These are phyloP conservation scores for Calameuta pallipes DNA, from an alignment of 2,888 invertebrate genomes.

Conservation along the genomic window DNA sequence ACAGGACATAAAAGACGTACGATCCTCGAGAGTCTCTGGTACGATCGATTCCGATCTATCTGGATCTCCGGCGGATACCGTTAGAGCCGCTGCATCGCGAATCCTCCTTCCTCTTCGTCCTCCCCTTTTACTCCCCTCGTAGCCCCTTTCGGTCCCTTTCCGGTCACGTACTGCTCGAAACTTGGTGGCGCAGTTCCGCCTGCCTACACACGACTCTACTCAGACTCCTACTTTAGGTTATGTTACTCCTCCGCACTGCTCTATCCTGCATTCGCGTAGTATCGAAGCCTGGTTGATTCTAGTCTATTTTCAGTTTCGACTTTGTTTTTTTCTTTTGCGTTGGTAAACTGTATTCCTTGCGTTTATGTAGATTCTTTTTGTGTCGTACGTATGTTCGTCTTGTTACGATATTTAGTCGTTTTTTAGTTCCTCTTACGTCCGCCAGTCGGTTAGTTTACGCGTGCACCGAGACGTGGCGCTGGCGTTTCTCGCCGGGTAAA, in stretches of 20 bases:
- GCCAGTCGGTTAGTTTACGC: background rate
- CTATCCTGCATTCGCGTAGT: background rate
- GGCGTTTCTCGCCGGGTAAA: background rate
- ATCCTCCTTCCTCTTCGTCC: background rate
- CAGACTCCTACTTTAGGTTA: background rate
- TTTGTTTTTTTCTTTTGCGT: background rate
- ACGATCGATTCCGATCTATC: background rate
- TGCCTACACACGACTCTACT: background rate
- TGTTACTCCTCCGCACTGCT: background rate
- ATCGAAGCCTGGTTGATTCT: background rate
- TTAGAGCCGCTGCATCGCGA: background rate
- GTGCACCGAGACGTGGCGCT: background rate
- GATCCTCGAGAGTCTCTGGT: constrained; percentile 1
- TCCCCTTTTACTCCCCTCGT: constrained; percentile 9
- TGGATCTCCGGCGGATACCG: background rate
- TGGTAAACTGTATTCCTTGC: background rate
- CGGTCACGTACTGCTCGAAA: background rate
- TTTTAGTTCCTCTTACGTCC: background rate
- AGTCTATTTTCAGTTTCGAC: background rate
- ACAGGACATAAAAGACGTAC: background rate
- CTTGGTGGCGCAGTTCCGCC: background rate
- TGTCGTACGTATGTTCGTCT: background rate
- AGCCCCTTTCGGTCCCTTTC: background rate
- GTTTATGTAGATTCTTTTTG: background rate
- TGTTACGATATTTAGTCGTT: background rate